Base-by-base conservation (phyloP, 2,888 invertebrate species). In the Mythimna impura region DNA sequence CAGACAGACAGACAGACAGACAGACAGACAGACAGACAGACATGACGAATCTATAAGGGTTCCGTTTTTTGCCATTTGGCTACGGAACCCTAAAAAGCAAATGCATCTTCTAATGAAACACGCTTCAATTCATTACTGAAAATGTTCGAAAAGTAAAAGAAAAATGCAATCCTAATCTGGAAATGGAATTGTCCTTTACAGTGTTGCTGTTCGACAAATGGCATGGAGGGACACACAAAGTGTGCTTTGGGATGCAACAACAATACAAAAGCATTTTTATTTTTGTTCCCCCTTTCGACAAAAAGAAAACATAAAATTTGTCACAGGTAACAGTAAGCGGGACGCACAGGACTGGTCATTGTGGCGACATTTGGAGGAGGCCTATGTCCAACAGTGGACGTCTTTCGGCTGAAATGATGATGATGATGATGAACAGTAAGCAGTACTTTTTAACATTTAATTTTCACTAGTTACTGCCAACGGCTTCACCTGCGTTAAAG, bases 181-280 rank as follows among this genome's bases (percentile, higher is more conserved):
- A 68, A 79, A 72, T 69, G 65, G 67, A 62, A 66, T 76, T 67
- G 58, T 65, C 36, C 43, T 47, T 58, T 68, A 52, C 47, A 65
- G 73, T 54, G 73, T 54, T 66, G 34, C 43, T 50, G 36, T 66
- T 65, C 9, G n/a, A 50, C n/a, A 67, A 58, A 60, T 22, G 17
- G 50, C 55, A 8, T 50, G 9, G 14, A 76, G 40, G 36, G 43
- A 70, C 17, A 17, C 61, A 66, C 40, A 64, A 76, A 72, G 50
- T 79, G 60, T 52, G 6, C 25, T 50, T 71, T 69, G 50, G 12
- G 68, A 84, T 80, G 77, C 84, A 74, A 64, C 20, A n/a, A 52
- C 22, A n/a, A 58, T 52, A 67, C 30, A 66, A 52, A 61, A 63
- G 7, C 52, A 66, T 61, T 61, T 76, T 64, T 52, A 52, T 65